phyloP scores from a whole-genome alignment of 35 echinoderm and acorn worm species.

The Holothuria glaberrima region DNA sequence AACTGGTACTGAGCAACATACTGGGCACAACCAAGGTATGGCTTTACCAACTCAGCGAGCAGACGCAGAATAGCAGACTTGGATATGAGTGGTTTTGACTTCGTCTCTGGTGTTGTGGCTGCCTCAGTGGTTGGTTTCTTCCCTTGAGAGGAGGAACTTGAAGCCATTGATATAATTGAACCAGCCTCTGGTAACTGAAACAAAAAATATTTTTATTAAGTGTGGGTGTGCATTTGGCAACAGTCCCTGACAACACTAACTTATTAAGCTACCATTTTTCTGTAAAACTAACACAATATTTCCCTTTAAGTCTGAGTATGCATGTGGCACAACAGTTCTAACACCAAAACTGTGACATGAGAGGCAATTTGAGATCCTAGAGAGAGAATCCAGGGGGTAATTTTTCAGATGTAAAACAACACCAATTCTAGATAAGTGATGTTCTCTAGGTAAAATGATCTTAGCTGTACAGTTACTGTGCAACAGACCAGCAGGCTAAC shows the following conservation, averaged over 20 bases:
- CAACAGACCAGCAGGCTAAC: too few species aligned
- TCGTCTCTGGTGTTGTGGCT: conserved; percentile 23
- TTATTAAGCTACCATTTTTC: too few species aligned
- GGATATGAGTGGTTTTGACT: conserved; percentile 79
- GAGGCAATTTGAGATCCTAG: too few species aligned
- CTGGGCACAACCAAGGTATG: conserved; percentile 82
- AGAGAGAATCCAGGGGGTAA: too few species aligned
- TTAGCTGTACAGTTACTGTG: too few species aligned
- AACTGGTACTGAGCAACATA: conserved; percentile 94
- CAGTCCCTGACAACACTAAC: too few species aligned
- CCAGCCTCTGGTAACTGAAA: conserved; percentile 19
- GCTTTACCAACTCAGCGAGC: conserved; percentile 81
- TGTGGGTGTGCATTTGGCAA: neutral
- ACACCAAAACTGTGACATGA: too few species aligned
- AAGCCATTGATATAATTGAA: conserved; percentile 5
- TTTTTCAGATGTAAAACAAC: too few species aligned
- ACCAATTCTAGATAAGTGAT: too few species aligned
- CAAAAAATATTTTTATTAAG: neutral
- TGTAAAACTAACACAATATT: too few species aligned
- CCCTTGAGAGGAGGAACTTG: neutral
- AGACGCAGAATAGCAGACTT: conserved; percentile 91
- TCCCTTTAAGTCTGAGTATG: too few species aligned
- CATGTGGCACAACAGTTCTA: neutral
- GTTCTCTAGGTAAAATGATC: too few species aligned
- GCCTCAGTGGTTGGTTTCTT: conserved; percentile 31